Percentiles rank a stretch among this genome's conserved stretches.
Evolutionary conservation across 1,140 invertebrate species (phyloP).

Genomic region (Latrodectus geometricus): DNA sequence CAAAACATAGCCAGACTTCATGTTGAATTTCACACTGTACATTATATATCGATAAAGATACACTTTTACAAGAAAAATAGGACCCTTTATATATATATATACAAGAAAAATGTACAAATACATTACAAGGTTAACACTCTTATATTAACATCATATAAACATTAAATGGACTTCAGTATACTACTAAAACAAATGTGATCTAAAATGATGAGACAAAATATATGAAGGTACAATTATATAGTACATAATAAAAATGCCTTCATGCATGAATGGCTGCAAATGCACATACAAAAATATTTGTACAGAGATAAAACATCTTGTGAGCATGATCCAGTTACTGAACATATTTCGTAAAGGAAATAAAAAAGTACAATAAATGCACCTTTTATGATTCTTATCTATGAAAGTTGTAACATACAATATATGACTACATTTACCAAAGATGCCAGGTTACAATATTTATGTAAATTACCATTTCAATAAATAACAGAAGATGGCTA

Average conservation of each 20-base stretch:
- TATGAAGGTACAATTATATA: constrained; percentile 44
- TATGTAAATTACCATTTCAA: too few species aligned
- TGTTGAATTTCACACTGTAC: constrained; percentile 54
- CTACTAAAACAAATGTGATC: constrained; percentile 45
- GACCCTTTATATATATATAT: constrained; percentile 61
- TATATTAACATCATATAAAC: constrained; percentile 62
- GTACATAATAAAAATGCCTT: constrained; percentile 59
- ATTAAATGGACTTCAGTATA: constrained; percentile 60
- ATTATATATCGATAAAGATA: constrained; percentile 51
- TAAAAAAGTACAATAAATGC: constrained; percentile 59
- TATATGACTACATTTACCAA: constrained; percentile 7
- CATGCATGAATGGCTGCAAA: constrained; percentile 61
- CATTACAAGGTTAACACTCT: constrained; percentile 52
- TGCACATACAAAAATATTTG: constrained; percentile 62
- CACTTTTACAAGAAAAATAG: constrained; percentile 62
- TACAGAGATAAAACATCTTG: constrained; percentile 62
- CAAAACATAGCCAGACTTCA: constrained; percentile 44
- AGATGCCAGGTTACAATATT: constrained; percentile 30
- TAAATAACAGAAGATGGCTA: too few species aligned
- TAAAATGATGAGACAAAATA: constrained; percentile 54
- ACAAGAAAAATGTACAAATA: constrained; percentile 60
- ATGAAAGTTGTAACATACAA: constrained; percentile 27
- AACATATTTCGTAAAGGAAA: constrained; percentile 59
- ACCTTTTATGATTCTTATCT: constrained; percentile 60
- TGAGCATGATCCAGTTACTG: constrained; percentile 58